phyloP scores from a whole-genome alignment of 2,113 vertebrate genomes.

The Calidris pygmaea region DNA sequence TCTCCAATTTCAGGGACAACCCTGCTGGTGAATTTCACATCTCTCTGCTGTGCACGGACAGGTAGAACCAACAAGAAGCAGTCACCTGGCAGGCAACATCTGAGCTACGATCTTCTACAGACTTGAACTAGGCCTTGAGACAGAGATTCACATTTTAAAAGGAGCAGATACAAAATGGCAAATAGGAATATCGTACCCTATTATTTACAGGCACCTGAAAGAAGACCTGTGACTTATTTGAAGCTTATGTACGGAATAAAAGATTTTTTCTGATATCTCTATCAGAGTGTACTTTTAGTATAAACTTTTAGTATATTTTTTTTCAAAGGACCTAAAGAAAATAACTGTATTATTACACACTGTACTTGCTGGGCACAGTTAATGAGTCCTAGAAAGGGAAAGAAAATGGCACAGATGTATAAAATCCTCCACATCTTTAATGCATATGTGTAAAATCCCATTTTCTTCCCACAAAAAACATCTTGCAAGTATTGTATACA shows the following conservation, averaged over 20 bases:
- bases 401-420: not conserved
- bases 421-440: not conserved
- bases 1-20: not conserved
- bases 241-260: not conserved
- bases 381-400: not conserved
- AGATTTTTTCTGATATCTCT: not conserved
- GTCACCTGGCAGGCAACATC: not conserved
- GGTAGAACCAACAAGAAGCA: not conserved
- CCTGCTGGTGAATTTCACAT: not conserved
- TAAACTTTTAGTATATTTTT: not conserved
- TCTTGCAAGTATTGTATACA: not conserved
- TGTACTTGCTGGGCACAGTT: not conserved
- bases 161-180: not conserved
- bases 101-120: not conserved
- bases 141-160: not conserved
- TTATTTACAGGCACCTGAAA: not conserved
- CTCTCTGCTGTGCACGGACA: rapidly evolving
- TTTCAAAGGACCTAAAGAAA: not conserved
- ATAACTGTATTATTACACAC: not conserved
- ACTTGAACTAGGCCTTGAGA: not conserved
- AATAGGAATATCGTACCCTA: not conserved
- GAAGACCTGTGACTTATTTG: not conserved
- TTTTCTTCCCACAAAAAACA: not conserved
- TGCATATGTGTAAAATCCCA: not conserved
- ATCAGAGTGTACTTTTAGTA: not conserved